phyloP scores from a whole-genome alignment of 2,797 vertebrate genomes.

The Basileuterus tristriatus region DNA sequence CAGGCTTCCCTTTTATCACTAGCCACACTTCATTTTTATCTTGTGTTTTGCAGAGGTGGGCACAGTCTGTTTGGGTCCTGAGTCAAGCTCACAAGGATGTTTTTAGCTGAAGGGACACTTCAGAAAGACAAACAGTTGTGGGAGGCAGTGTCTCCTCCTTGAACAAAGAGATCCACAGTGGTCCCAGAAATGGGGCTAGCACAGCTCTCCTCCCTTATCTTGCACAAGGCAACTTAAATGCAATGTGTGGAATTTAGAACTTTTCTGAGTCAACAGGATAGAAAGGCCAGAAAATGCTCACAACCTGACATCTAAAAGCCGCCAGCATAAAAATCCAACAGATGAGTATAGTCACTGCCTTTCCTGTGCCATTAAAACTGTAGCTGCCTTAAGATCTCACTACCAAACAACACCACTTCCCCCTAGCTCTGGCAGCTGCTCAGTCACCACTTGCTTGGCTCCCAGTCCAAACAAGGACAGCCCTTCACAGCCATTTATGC shows the following conservation, averaged over 20 bases:
- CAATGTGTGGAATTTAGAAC: not conserved
- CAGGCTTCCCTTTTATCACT: not conserved
- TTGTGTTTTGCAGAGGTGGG: not conserved
- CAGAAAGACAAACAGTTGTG: not conserved
- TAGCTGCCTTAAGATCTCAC: not conserved
- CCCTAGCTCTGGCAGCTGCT: not conserved
- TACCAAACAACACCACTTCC: not conserved
- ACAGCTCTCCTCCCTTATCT: not conserved
- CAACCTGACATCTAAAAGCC: not conserved
- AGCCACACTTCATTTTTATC: not conserved
- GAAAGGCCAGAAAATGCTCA: not conserved
- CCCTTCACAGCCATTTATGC: not conserved
- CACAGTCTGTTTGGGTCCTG: not conserved
- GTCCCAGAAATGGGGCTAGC: fast-evolving
- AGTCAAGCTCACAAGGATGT: not conserved
- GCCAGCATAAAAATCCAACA: not conserved
- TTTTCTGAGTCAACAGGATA: not conserved
- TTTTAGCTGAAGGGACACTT: not conserved
- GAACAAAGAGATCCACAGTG: not conserved
- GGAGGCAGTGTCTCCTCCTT: not conserved
- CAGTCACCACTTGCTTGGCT: fast-evolving
- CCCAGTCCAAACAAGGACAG: not conserved
- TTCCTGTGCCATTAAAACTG: not conserved
- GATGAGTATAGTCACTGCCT: not conserved
- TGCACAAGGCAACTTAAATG: not conserved